Evolutionary conservation across 2,113 vertebrate genomes (phyloP), one percentile per base, ranked within the genome.

Genomic region (Jacana jacana): DNA sequence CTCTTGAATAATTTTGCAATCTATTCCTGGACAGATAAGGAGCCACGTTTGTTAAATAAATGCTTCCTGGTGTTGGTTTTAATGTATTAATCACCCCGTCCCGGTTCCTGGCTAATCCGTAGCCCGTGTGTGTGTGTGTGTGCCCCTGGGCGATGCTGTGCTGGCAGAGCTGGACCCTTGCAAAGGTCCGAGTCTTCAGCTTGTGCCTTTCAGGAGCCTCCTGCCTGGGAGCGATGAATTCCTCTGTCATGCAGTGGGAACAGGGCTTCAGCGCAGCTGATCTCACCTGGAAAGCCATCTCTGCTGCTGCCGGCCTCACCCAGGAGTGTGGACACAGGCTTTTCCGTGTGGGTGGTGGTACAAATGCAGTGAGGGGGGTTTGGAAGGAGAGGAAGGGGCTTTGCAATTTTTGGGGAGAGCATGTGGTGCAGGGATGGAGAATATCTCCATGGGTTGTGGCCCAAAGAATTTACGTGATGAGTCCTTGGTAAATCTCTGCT

Each of bases 1-100:
- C 85, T 91, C 79, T 88, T 95, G 91, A 95, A 91, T 96, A 94
- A 95, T 91, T 94, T 91, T 71, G 76, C 90, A 88, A 40, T 94
- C 90, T 95, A 73, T 88, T 94, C 55, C 81, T 40, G 88, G 87
- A 84, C 93, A 93, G 87, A 83, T 46, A 63, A 87, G 64, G 78
- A 86, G 54, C 51, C 0, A 0, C 10, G 37, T 64, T 95, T 71
- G 70, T 81, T 88, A 78, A 86, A 66, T 33, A 77, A 90, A 64
- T 1, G 20, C 46, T 93, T 68, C 35, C 66, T 76, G 44, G 22
- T 79, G 89, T 81, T 95, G 77, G 48, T 66, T 92, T 85, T 83
- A 75, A 64, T 42, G 91, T 96, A 54, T 23, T 87, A 57, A 92
- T 93, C 78, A 46, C 54, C 35, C 42, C 1, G 0, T 85, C 81